phyloP scores from a whole-genome alignment of 2,888 invertebrate species.

The Polyommatus iphigenia region DNA sequence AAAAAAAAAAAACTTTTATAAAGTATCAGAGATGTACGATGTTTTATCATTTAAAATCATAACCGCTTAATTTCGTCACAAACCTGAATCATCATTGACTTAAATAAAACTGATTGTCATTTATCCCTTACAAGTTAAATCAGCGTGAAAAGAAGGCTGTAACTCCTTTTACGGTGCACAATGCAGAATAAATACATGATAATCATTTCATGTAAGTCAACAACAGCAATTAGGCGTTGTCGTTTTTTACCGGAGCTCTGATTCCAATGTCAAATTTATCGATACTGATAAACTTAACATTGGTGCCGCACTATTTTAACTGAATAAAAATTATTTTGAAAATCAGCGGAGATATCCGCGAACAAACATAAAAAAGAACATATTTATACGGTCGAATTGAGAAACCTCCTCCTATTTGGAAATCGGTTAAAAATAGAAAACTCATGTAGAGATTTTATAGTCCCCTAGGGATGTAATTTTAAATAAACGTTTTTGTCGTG shows the following conservation, averaged over 20 bases:
- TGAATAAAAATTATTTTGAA: no score
- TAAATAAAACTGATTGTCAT: neutral
- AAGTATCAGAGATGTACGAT: no score
- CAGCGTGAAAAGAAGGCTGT: conserved; percentile 35
- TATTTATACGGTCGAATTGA: no score
- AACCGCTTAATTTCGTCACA: neutral
- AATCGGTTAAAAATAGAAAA: no score
- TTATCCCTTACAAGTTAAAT: conserved; percentile 32
- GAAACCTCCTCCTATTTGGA: no score
- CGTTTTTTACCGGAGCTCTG: neutral
- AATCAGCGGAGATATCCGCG: no score
- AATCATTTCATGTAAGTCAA: conserved; percentile 13
- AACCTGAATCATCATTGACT: neutral
- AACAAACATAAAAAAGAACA: no score
- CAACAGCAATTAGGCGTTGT: conserved; percentile 23
- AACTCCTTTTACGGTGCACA: conserved; percentile 34
- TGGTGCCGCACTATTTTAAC: neutral
- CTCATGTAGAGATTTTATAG: no score
- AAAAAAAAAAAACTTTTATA: no score
- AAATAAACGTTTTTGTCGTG: no score
- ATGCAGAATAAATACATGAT: conserved; percentile 35
- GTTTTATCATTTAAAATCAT: neutral
- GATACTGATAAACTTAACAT: neutral
- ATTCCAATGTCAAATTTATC: neutral
- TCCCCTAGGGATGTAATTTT: no score